A percentile compares a stretch with the other conserved stretches of the same genome.
phyloP scores from a whole-genome alignment of 1,140 invertebrate genomes.

The Carposina sasakii region DNA sequence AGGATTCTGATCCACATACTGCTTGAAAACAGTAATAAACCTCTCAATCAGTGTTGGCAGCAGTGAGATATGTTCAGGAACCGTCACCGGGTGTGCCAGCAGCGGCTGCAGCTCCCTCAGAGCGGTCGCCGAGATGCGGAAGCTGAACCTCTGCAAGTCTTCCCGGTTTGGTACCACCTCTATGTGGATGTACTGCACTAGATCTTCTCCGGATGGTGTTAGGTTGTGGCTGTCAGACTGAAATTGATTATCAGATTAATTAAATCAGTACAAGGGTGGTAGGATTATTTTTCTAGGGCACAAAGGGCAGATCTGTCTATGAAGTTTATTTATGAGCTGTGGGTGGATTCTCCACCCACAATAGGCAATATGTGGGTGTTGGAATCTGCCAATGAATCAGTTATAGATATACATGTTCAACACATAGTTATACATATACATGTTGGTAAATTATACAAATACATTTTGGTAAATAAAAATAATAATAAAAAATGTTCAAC shows the following conservation, averaged over 20 bases:
- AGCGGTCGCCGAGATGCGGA: constrained; percentile 84
- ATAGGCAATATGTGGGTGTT: too few species aligned
- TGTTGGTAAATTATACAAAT: too few species aligned
- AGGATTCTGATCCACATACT: constrained; percentile 82
- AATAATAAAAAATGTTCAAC: too few species aligned
- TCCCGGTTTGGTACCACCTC: constrained; percentile 78
- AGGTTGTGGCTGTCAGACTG: constrained; percentile 83
- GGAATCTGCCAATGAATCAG: too few species aligned
- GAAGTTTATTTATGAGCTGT: too few species aligned
- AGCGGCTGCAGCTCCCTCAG: constrained; percentile 87
- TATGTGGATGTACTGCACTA: constrained; percentile 87
- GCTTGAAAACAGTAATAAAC: constrained; percentile 88
- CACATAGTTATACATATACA: too few species aligned
- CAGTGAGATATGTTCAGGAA: constrained; percentile 85
- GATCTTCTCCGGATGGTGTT: constrained; percentile 74
- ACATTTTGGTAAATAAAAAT: too few species aligned
- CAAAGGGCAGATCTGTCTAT: too few species aligned
- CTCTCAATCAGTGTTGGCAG: constrained; percentile 86
- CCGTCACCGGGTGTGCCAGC: constrained; percentile 80
- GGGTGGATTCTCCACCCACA: too few species aligned
- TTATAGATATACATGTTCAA: too few species aligned
- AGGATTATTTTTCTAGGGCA: too few species aligned
- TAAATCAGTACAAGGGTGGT: too few species aligned
- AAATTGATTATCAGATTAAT: constrained; percentile 3
- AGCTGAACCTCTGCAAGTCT: constrained; percentile 74